phyloP scores from a whole-genome alignment of 1,140 invertebrate genomes.

The Nasonia longicornis region DNA sequence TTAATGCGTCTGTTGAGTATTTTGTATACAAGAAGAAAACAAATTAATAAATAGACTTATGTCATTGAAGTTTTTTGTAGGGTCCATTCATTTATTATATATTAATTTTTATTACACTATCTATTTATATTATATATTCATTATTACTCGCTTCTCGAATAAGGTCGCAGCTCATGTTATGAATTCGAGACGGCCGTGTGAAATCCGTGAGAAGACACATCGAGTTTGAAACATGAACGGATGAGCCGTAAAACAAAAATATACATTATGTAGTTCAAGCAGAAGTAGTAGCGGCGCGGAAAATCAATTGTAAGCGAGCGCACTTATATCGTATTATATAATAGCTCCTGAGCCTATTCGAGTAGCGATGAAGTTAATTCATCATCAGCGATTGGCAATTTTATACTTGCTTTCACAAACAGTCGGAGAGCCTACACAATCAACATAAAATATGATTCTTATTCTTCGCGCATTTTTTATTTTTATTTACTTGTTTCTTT shows the following conservation, averaged over 20 bases:
- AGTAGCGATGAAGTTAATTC: slow-evolving; percentile 49
- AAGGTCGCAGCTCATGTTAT: slow-evolving; percentile 50
- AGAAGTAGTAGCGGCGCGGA: neutral
- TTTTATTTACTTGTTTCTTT: slow-evolving; percentile 29
- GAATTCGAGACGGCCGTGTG: slow-evolving; percentile 39
- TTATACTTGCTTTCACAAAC: slow-evolving; percentile 45
- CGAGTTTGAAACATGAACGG: slow-evolving; percentile 27
- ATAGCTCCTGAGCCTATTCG: slow-evolving; percentile 50
- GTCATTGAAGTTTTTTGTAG: slow-evolving; percentile 41
- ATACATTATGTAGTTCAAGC: slow-evolving; percentile 41
- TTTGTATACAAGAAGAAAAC: slow-evolving; percentile 6
- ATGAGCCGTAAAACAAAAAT: slow-evolving; percentile 45
- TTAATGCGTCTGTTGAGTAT: slow-evolving; percentile 29
- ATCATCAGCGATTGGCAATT: slow-evolving; percentile 46
- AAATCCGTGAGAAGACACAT: slow-evolving; percentile 40
- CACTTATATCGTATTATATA: slow-evolving; percentile 22
- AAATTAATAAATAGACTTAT: slow-evolving; percentile 26
- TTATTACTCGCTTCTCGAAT: slow-evolving; percentile 58
- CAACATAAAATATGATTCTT: slow-evolving; percentile 47
- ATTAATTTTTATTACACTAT: slow-evolving; percentile 64
- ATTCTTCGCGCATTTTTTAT: slow-evolving; percentile 35
- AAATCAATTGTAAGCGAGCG: slow-evolving; percentile 11
- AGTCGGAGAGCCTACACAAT: slow-evolving; percentile 46
- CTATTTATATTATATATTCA: slow-evolving; percentile 58
- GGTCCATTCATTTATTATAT: slow-evolving; percentile 65